Conservation (phyloP, 2,113 vertebrate species). For the Phrynosoma platyrhinos region DNA sequence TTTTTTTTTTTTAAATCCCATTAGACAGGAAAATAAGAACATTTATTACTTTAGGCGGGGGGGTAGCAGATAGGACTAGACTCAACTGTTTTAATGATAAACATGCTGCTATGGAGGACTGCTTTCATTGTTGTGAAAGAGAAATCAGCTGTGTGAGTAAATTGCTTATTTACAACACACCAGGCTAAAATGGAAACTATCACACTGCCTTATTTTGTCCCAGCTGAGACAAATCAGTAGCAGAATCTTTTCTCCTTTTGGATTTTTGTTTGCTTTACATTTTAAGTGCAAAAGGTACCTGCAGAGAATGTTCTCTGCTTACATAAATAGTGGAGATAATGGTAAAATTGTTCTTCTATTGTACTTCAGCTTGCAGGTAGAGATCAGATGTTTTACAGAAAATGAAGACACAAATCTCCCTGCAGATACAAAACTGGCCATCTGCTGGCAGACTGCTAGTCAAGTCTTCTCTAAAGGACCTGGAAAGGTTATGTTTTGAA, state of each 20-base stretch:
- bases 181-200: slow-evolving; percentile 32
- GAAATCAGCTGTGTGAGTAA: slow-evolving; percentile 37
- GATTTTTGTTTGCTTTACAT: slow-evolving; percentile 46
- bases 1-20: not conserved
- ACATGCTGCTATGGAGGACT: not conserved
- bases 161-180: slow-evolving; percentile 11
- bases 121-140: slow-evolving; percentile 1
- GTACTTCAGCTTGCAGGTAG: not conserved
- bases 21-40: not conserved
- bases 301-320: slow-evolving; percentile 2
- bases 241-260: slow-evolving; percentile 52
- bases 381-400: not conserved
- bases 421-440: no score
- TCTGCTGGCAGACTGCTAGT: not conserved
- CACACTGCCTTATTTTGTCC: not conserved
- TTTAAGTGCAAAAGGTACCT: slow-evolving; percentile 9
- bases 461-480: not conserved
- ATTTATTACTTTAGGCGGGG: not conserved
- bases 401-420: no score
- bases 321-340: not conserved
- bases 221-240: slow-evolving; percentile 37
- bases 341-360: not conserved
- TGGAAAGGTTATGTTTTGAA: no score
- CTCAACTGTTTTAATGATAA: not conserved
- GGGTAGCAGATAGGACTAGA: no score